These are phyloP conservation scores for Oxytorus armatus DNA, from an alignment of 2,888 invertebrate genomes.

Conservation along the genomic window DNA sequence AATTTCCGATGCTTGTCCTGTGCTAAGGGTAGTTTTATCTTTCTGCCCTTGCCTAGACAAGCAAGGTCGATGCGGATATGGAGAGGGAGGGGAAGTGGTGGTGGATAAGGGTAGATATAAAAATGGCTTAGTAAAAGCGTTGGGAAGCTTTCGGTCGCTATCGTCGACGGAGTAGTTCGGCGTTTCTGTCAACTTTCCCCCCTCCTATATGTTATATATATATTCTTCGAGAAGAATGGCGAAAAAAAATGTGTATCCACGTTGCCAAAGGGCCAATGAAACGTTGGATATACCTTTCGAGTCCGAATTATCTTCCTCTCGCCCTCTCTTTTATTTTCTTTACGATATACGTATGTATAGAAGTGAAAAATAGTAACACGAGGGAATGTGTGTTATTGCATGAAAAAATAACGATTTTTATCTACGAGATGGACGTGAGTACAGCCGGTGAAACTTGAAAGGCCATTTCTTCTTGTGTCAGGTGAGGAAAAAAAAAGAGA, in stretches of 20 bases:
- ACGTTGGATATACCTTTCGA: background rate
- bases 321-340: too few relatives aligned
- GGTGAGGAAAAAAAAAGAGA: too few relatives aligned
- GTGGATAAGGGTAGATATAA: background rate
- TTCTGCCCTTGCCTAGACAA: background rate
- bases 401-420: too few relatives aligned
- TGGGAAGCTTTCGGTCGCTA: conserved; percentile 6
- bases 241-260: background rate
- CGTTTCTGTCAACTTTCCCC: conserved; percentile 4
- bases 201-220: too few relatives aligned
- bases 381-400: too few relatives aligned
- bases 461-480: too few relatives aligned
- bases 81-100: conserved; percentile 6
- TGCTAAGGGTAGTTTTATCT: conserved; percentile 4
- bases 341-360: too few relatives aligned
- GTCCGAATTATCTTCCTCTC: too few relatives aligned
- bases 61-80: background rate
- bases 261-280: background rate
- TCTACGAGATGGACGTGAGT: too few relatives aligned
- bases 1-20: background rate
- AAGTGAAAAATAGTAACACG: too few relatives aligned
- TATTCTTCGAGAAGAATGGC: conserved; percentile 6
- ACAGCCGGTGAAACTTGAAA: too few relatives aligned
- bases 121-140: conserved; percentile 19
- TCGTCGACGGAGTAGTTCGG: background rate